These are phyloP conservation scores for Pedetes capensis DNA, from an alignment of 2,113 vertebrate genomes.

Conservation along the genomic window DNA sequence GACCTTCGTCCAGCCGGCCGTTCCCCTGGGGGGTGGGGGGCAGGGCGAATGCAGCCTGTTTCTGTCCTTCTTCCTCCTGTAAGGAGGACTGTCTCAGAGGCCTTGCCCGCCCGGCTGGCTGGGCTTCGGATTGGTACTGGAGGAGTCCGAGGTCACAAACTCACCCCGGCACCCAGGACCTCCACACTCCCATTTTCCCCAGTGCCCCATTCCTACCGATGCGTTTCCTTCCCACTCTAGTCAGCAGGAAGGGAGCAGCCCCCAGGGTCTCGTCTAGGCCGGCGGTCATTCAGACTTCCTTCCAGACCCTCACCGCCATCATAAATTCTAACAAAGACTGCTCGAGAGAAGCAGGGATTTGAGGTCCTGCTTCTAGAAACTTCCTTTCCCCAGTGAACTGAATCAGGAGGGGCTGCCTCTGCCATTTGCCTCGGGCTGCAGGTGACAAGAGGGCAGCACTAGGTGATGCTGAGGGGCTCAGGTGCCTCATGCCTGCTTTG, in stretches of 20 bases:
- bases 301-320: too few species aligned
- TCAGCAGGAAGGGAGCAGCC: rapidly evolving
- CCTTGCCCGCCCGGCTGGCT: rapidly evolving
- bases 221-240: too few species aligned
- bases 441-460: rapidly evolving
- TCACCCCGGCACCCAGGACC: not conserved
- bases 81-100: not conserved
- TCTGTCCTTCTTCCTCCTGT: too few species aligned
- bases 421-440: not conserved
- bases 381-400: not conserved
- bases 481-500: too few species aligned
- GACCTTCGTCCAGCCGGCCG: rapidly evolving
- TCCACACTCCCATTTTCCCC: not conserved
- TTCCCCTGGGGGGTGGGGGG: not conserved
- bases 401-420: rapidly evolving
- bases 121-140: not conserved
- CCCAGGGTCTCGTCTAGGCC: not conserved
- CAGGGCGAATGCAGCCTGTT: not conserved
- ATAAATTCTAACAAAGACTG: not conserved
- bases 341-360: not conserved
- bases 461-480: too few species aligned
- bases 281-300: rapidly evolving
- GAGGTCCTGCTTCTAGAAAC: not conserved
- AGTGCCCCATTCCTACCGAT: rapidly evolving
- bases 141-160: too few species aligned